Percentiles rank a stretch among this genome's conserved stretches.
phyloP scores from a whole-genome alignment of 2,888 invertebrate genomes.

The Cheiracanthium punctorium region DNA sequence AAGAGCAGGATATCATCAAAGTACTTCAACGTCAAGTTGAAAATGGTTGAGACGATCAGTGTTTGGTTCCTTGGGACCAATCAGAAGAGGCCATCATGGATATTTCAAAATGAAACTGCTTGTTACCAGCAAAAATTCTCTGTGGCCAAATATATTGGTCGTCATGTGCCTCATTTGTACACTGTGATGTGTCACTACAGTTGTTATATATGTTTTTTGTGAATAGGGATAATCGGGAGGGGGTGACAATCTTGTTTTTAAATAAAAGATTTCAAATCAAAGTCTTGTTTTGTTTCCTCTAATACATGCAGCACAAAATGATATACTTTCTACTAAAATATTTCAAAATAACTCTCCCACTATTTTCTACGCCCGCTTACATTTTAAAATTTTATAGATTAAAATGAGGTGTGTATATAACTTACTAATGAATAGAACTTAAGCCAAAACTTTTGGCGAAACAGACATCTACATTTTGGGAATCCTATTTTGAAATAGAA shows the following conservation, averaged over 20 bases:
- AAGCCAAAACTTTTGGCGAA: no score
- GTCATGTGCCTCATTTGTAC: constrained; percentile 69
- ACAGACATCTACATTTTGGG: no score
- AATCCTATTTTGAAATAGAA: no score
- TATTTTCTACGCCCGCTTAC: no score
- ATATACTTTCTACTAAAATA: no score
- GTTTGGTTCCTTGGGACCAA: constrained; percentile 38
- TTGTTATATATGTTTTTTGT: constrained; percentile 68
- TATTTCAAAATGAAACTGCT: constrained; percentile 41
- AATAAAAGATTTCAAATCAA: constrained; percentile 49
- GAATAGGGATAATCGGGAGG: constrained; percentile 52
- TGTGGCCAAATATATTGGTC: constrained; percentile 65
- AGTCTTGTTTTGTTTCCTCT: no score
- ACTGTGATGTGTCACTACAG: constrained; percentile 68
- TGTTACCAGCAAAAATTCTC: constrained; percentile 57
- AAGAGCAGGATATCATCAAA: constrained; percentile 42
- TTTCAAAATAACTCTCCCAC: no score
- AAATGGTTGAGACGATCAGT: constrained; percentile 30
- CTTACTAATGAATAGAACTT: no score
- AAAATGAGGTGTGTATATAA: no score
- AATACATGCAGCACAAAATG: no score
- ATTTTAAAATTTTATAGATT: no score
- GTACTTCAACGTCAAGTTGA: constrained; percentile 55
- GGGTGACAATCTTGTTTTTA: constrained; percentile 68
- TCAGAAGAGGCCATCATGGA: constrained; percentile 22